Base-by-base conservation (phyloP, 2,113 vertebrate species). In the Lepidothrix coronata region DNA sequence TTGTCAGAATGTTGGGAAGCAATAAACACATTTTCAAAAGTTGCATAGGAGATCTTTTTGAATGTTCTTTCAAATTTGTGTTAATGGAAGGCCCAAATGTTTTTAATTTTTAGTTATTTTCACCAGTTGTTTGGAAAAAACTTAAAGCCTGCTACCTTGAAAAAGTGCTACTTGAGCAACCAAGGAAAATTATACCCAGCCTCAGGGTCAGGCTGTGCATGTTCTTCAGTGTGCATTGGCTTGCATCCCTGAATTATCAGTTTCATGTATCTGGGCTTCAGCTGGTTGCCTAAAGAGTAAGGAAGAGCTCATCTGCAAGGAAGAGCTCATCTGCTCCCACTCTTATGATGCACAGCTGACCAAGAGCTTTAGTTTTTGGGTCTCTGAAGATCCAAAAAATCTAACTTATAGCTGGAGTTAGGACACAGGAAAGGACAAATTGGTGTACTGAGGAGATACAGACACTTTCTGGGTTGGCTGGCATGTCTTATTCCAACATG, bases 261-360 rank as follows among this genome's bases (percentile, higher is more conserved):
- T 24, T 74, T 86, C 52, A 77, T 85, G 33, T 88, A 59, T 81
- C 48, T 2, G 3, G 63, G 21, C 21, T 93, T 94, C 75, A 77
- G 51, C 51, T 86, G 20, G 51, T 92, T 88, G 67, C 46, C 37
- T 86, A 25, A 94, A 67, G 73, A 78, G 44, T 46, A 68, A 52
- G 30, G 67, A 74, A 58, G 58, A 82, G 74, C 55, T 85, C 62
- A 75, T 86, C 51, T 79, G 52, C 48, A 35, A 79, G 37, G 52
- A 71, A 72, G 25, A 46, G 35, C 24, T 87, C 72, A 86, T 91
- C 79, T 91, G 59, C 85, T 93, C 72, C 72, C 35, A 25, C 33
- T 88, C 83, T 96, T 88, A 89, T 84, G 88, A 65, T 77, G 68
- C 59, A 71, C 76, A 97, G 75, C 91, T 92, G 95, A 92, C 91